Evolutionary conservation across 1,140 invertebrate genomes (phyloP).

Genomic region (Brachionus paranguensis): DNA sequence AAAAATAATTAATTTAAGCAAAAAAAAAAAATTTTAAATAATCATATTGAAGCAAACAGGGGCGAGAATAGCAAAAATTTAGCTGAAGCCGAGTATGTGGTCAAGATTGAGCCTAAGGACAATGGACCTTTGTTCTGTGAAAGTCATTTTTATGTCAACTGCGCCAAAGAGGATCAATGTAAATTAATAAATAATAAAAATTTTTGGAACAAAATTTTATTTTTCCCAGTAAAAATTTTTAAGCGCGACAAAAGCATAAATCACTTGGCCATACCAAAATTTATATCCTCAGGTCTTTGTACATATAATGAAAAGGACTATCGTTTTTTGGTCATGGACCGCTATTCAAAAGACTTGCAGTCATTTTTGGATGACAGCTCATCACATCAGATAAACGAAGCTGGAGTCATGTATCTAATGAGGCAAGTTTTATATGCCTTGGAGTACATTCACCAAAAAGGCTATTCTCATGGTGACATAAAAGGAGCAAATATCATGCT

Average conservation of each 20-base stretch:
- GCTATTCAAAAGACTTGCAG: conserved; percentile 20
- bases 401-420: background rate
- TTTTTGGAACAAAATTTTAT: background rate
- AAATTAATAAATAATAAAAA: background rate
- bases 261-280: conserved; percentile 31
- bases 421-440: conserved; percentile 23
- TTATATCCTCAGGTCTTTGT: background rate
- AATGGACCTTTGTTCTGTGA: conserved; percentile 40
- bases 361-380: background rate
- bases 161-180: conserved; percentile 29
- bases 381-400: conserved; percentile 2
- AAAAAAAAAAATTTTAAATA: no score
- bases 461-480: conserved; percentile 40
- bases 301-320: conserved; percentile 13
- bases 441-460: conserved; percentile 36
- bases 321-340: conserved; percentile 39
- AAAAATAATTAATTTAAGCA: background rate
- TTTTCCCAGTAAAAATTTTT: background rate
- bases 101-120: conserved; percentile 37
- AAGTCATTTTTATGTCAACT: conserved; percentile 40
- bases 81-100: conserved; percentile 9
- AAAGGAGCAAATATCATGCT: conserved; percentile 40
- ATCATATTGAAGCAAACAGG: background rate
- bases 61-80: background rate
- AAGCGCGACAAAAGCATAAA: background rate